Evolutionary conservation across 2,888 invertebrate species (phyloP).

Genomic region (Perizoma affinitatum): DNA sequence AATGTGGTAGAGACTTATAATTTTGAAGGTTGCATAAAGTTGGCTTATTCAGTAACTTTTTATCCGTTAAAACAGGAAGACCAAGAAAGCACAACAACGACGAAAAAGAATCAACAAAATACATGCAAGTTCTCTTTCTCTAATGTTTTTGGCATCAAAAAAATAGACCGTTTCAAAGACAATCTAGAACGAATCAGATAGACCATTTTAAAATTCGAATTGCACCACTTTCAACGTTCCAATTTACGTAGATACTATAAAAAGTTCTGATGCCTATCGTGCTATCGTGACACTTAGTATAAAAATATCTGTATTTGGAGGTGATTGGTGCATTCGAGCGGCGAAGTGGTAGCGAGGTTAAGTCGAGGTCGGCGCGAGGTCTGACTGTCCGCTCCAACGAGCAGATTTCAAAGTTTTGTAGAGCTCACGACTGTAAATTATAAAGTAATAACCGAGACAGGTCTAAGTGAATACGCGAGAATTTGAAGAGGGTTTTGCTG

Average conservation of each 20-base stretch:
- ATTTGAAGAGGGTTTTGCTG: no score
- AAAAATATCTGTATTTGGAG: slow-evolving; percentile 74
- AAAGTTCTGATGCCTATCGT: slow-evolving; percentile 47
- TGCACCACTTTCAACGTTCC: slow-evolving; percentile 54
- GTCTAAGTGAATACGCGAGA: not conserved
- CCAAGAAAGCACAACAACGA: no score
- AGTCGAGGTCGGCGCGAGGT: slow-evolving; percentile 70
- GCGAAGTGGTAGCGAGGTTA: slow-evolving; percentile 70
- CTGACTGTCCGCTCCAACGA: slow-evolving; percentile 51
- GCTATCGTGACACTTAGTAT: slow-evolving; percentile 60
- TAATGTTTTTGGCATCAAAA: slow-evolving; percentile 2
- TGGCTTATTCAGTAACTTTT: no score
- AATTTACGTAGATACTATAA: slow-evolving; percentile 45
- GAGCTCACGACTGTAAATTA: slow-evolving; percentile 43
- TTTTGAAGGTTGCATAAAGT: no score
- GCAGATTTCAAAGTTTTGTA: slow-evolving; percentile 39
- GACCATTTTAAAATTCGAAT: slow-evolving; percentile 51
- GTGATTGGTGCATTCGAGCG: slow-evolving; percentile 70
- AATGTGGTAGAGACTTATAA: no score
- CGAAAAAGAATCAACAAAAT: no score
- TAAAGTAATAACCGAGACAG: slow-evolving; percentile 3
- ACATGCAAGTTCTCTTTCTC: not conserved
- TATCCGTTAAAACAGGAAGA: no score
- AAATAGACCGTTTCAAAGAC: slow-evolving; percentile 30
- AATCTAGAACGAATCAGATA: slow-evolving; percentile 41